Conservation (phyloP, 2,797 vertebrate genomes). For the Scarus forsteni region DNA sequence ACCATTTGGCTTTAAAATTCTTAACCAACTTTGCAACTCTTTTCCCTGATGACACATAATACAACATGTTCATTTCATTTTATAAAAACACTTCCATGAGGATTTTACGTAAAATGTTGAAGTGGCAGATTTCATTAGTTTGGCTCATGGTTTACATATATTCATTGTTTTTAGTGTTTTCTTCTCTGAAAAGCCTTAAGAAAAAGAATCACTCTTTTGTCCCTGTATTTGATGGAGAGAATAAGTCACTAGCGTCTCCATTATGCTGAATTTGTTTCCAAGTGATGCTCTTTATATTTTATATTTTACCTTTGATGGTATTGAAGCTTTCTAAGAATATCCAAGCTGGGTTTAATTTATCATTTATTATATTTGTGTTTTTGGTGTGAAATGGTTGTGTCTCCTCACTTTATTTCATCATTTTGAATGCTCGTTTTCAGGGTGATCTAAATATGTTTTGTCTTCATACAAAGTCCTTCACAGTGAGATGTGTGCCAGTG, state of each 20-base stretch:
- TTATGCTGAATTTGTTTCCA: conserved; percentile 42
- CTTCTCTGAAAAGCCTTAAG: conserved; percentile 75
- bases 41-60: not conserved
- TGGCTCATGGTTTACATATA: conserved; percentile 49
- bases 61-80: conserved; percentile 25
- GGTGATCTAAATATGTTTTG: conserved; percentile 13
- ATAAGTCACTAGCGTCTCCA: conserved; percentile 15
- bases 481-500: conserved; percentile 34
- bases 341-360: conserved; percentile 10
- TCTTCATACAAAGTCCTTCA: conserved; percentile 2
- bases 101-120: conserved; percentile 33
- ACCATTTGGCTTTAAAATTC: not conserved
- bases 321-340: conserved; percentile 11
- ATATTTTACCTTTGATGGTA: conserved; percentile 35
- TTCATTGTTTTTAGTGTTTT: conserved; percentile 33
- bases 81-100: conserved; percentile 22
- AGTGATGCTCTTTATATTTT: conserved; percentile 51
- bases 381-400: conserved; percentile 26
- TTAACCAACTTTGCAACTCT: not conserved
- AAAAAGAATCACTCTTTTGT: conserved; percentile 14
- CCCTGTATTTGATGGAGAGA: conserved; percentile 17
- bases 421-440: not conserved
- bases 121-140: conserved; percentile 1
- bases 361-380: conserved; percentile 23
- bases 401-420: conserved; percentile 6